Percentiles rank a stretch among this genome's conserved stretches.
phyloP scores from a whole-genome alignment of 2,888 invertebrate species.

The Drosophila acutilabella region DNA sequence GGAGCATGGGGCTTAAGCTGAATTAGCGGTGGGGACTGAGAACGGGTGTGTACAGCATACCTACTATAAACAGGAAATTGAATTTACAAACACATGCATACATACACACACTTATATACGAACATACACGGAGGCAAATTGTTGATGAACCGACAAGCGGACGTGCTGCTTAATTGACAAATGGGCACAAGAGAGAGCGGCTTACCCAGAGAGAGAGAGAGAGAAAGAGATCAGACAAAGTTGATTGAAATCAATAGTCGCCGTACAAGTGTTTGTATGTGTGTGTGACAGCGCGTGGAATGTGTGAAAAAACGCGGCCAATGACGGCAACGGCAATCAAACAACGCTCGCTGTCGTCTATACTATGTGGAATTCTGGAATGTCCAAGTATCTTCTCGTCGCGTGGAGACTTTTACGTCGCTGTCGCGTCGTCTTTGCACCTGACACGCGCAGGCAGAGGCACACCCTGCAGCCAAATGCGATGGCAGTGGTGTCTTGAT shows the following conservation, averaged over 20 bases:
- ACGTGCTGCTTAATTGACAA: slow-evolving; percentile 77
- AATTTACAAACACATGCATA: slow-evolving; percentile 71
- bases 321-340: slow-evolving; percentile 71
- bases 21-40: slow-evolving; percentile 28
- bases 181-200: slow-evolving; percentile 55
- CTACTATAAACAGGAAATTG: slow-evolving; percentile 80
- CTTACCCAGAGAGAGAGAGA: slow-evolving; percentile 21
- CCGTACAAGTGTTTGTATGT: slow-evolving; percentile 58
- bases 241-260: slow-evolving; percentile 78
- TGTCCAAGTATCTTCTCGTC: slow-evolving; percentile 62
- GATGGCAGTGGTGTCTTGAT: slow-evolving; percentile 33
- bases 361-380: slow-evolving; percentile 73
- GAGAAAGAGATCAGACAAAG: slow-evolving; percentile 49
- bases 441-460: slow-evolving; percentile 55
- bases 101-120: slow-evolving; percentile 20
- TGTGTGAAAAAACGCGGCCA: slow-evolving; percentile 80
- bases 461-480: slow-evolving; percentile 51
- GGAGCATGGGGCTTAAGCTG: slow-evolving; percentile 28
- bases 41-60: slow-evolving; percentile 57
- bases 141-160: slow-evolving; percentile 69
- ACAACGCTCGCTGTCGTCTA: slow-evolving; percentile 45
- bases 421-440: slow-evolving; percentile 45
- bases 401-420: slow-evolving; percentile 59
- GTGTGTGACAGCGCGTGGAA: slow-evolving; percentile 63
- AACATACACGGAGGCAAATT: slow-evolving; percentile 45